A percentile compares a stretch with the other conserved stretches of the same genome.
Conservation (phyloP, 2,113 vertebrate genomes). For the Sinocyclocheilus maitianheensis region DNA sequence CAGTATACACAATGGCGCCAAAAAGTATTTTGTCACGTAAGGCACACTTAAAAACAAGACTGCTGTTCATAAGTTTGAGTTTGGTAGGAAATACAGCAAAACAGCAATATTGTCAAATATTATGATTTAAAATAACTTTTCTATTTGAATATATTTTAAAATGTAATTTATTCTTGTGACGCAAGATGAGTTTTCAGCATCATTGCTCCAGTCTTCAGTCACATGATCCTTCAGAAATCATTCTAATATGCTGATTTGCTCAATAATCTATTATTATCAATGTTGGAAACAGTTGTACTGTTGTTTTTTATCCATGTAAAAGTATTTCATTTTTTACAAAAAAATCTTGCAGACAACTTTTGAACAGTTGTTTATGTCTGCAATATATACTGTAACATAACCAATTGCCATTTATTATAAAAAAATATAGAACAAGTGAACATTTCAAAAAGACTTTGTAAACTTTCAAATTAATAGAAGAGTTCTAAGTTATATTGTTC, state of each 20-base stretch:
- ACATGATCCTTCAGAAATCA: too few species aligned
- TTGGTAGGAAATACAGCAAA: not conserved
- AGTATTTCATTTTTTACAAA: not conserved
- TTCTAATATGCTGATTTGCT: too few species aligned
- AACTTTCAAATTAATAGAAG: not conserved
- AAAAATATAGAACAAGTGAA: not conserved
- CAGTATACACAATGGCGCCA: not conserved
- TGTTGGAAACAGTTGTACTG: too few species aligned
- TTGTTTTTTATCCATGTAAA: too few species aligned
- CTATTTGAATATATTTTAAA: too few species aligned
- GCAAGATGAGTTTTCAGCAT: too few species aligned
- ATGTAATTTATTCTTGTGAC: too few species aligned
- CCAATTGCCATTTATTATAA: too few species aligned
- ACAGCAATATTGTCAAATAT: not conserved
- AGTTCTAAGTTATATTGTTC: not conserved
- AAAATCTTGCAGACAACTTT: not conserved
- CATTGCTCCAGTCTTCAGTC: too few species aligned
- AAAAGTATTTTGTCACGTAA: not conserved
- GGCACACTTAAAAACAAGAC: not conserved
- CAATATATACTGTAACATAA: too few species aligned
- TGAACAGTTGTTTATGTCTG: not conserved
- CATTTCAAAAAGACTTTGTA: not conserved
- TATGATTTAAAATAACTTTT: too few species aligned
- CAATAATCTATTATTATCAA: too few species aligned
- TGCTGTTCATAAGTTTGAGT: not conserved